Evolutionary conservation across 2,888 invertebrate species (phyloP), one percentile per base, ranked within the genome.

Genomic region (Drosophila incognita): DNA sequence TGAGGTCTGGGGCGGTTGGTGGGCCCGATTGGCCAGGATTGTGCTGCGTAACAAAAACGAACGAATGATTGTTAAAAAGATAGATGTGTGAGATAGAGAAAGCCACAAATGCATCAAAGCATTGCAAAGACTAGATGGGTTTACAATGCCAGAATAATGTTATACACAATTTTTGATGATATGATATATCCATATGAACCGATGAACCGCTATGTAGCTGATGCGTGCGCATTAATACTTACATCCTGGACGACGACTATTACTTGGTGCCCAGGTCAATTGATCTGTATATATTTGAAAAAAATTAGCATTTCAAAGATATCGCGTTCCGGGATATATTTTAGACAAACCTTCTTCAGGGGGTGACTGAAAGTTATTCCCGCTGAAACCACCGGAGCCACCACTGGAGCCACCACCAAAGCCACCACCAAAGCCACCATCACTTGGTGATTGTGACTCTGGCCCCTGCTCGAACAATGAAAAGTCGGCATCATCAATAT

Each of bases 401-500:
- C 31, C 31, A 2, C n/a, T 31, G 1, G 0, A 2, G 15, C 21
- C 27, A 24, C 4, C 49, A 31, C 52, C 27, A 7, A 7, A 2
- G 6, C 1, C 27, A 49, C 31, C 29, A 29, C 53, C 58, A 11
- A 29, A 29, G 29, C 7, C 27, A 15, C 29, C 54, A 15, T n/a
- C 51, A n/a, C 5, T 42, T 7, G 1, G 0, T 15, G 8, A 1
- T 46, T 4, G 13, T 4, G 10, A 31, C 1, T 15, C 27, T 18
- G 86, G 81, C 10, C 53, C 35, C 1, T 35, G 8, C 35, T 75
- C 24, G 71, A 65, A 74, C 5, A 63, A 5, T 2, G 85, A 77
- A 21, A 71, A 86, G 64, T 91, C 89, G 7, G 88, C 87, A 57
- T 81, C 63, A 0, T 48, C 57, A 0, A 84, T 89, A 51, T 86